phyloP scores from a whole-genome alignment of 2,888 invertebrate species.

The Spisula solida region DNA sequence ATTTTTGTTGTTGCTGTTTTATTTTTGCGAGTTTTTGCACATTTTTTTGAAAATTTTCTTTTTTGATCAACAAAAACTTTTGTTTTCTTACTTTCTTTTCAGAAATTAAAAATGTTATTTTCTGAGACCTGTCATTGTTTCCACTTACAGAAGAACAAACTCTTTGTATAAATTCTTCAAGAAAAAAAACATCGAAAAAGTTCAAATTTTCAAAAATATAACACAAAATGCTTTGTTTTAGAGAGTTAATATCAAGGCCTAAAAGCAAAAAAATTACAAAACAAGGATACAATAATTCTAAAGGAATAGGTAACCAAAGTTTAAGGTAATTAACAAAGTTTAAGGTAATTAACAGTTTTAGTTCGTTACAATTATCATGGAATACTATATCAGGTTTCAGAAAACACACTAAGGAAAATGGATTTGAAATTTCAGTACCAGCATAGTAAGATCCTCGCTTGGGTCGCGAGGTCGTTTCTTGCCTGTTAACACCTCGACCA shows the following conservation, averaged over 20 bases:
- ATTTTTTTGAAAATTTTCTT: slow-evolving; percentile 17
- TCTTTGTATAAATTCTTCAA: not conserved
- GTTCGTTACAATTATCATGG: slow-evolving; percentile 3
- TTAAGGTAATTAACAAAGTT: not conserved
- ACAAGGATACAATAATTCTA: not conserved
- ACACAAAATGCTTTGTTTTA: not conserved
- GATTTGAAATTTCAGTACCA: slow-evolving; percentile 91
- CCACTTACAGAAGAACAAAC: slow-evolving; percentile 13
- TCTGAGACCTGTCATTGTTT: slow-evolving; percentile 42
- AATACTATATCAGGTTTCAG: slow-evolving; percentile 32
- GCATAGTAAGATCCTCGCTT: slow-evolving; percentile 94
- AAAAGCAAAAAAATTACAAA: slow-evolving; percentile 1
- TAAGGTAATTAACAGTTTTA: not conserved
- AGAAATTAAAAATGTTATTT: slow-evolving; percentile 73
- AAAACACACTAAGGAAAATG: slow-evolving; percentile 33
- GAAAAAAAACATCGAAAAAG: slow-evolving; percentile 26
- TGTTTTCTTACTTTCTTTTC: slow-evolving; percentile 71
- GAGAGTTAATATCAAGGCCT: not conserved
- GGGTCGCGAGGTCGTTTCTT: slow-evolving; percentile 97
- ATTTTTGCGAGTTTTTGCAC: slow-evolving; percentile 36
- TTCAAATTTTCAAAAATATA: not conserved
- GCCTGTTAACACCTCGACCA: slow-evolving; percentile 91
- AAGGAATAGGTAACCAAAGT: not conserved
- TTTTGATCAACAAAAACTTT: slow-evolving; percentile 14
- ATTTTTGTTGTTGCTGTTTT: slow-evolving; percentile 35